Conservation (phyloP, 2,797 vertebrate genomes). For the Streptopelia turtur region DNA sequence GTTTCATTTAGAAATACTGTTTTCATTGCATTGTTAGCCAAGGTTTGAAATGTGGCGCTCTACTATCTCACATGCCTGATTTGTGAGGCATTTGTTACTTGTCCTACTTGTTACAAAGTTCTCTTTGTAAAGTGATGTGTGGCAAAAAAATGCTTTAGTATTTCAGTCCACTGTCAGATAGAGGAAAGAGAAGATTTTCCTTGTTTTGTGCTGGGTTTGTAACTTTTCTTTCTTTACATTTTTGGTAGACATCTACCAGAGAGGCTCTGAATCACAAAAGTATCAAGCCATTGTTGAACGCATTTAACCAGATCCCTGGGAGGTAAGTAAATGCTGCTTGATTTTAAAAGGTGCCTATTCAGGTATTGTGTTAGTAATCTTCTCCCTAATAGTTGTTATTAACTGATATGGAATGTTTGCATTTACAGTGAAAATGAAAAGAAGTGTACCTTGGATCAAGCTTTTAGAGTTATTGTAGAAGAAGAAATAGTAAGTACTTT, state of each 20-base stretch:
- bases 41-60: not conserved
- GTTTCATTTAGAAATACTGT: accelerated
- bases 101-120: not conserved
- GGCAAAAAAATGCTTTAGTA: not conserved
- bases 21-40: not conserved
- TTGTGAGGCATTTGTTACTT: not conserved
- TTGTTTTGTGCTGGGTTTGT: not conserved
- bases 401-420: constrained; percentile 25
- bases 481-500: constrained; percentile 91
- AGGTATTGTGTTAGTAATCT: not conserved
- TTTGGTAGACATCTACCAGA: constrained; percentile 84
- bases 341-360: not conserved
- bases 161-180: not conserved
- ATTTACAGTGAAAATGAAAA: constrained; percentile 94
- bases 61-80: accelerated
- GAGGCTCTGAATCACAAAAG: constrained; percentile 83
- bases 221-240: constrained; percentile 14
- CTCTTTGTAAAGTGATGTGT: not conserved
- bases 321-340: constrained; percentile 81
- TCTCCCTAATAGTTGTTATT: not conserved
- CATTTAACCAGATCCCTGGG: constrained; percentile 90
- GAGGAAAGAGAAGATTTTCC: not conserved
- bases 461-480: constrained; percentile 90
- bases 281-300: constrained; percentile 84
- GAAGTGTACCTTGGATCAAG: constrained; percentile 94